Conservation (phyloP, 2,113 vertebrate species). For the Grallaria varia region DNA sequence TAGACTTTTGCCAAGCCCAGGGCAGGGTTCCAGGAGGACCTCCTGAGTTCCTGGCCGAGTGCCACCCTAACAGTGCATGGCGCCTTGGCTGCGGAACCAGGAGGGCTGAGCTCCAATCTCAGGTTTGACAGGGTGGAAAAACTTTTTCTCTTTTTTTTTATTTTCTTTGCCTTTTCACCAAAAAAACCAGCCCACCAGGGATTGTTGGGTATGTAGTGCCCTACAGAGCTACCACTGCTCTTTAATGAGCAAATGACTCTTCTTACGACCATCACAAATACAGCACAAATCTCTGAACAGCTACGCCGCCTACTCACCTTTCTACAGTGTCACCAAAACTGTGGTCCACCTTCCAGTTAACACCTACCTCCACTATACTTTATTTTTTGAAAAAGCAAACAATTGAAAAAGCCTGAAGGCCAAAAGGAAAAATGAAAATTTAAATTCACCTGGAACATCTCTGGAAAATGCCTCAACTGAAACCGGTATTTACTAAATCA, state of each 20-base stretch:
- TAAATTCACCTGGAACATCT: not conserved
- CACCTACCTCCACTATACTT: not conserved
- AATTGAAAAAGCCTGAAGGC: not conserved
- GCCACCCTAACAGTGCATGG: not conserved
- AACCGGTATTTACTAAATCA: not conserved
- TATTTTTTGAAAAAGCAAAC: not conserved
- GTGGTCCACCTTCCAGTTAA: not conserved
- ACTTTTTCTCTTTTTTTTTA: not conserved
- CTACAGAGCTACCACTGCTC: not conserved
- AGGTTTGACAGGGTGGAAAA: not conserved
- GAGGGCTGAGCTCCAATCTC: not conserved
- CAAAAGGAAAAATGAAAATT: not conserved
- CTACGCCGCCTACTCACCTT: not conserved
- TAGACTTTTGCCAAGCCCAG: slow-evolving; percentile 10
- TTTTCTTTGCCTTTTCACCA: not conserved
- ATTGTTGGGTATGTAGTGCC: not conserved
- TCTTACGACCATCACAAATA: not conserved
- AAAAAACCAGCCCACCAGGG: not conserved
- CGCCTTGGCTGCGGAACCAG: not conserved
- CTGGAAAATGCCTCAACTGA: not conserved
- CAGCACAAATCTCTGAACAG: not conserved
- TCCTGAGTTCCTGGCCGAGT: slow-evolving; percentile 38
- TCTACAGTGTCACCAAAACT: not conserved
- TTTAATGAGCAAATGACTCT: not conserved
- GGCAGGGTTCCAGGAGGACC: slow-evolving; percentile 45